A percentile compares a stretch with the other conserved stretches of the same genome.
Evolutionary conservation across 2,888 invertebrate species (phyloP).

Genomic region (Mechanitis messenoides): DNA sequence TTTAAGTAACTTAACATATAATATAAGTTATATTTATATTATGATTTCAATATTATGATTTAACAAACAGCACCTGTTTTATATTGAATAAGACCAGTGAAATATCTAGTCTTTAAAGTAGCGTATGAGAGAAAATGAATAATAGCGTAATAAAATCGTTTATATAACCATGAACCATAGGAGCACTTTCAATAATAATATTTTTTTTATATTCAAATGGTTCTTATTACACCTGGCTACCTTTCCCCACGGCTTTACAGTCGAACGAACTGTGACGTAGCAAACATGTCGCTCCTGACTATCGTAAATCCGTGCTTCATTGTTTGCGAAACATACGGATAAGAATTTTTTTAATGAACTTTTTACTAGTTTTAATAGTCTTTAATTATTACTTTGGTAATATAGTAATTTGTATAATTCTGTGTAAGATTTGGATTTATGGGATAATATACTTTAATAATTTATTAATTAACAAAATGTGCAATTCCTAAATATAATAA

Average conservation of each 20-base stretch:
- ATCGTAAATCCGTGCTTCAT: conserved; percentile 17
- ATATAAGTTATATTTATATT: too few species aligned
- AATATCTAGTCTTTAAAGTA: too few species aligned
- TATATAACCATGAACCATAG: conserved; percentile 7
- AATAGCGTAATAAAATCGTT: conserved; percentile 33
- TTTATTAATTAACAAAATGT: too few species aligned
- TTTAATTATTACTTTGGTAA: neutral
- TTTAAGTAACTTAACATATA: too few species aligned
- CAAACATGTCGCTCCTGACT: conserved; percentile 30
- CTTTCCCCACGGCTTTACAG: conserved; percentile 45
- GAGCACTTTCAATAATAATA: conserved; percentile 40
- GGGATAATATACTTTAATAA: too few species aligned
- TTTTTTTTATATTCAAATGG: conserved; percentile 37
- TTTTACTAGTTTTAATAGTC: neutral
- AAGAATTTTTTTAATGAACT: conserved; percentile 11
- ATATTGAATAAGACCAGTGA: too few species aligned
- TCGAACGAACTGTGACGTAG: conserved; percentile 36
- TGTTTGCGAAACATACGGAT: conserved; percentile 35
- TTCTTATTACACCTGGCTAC: conserved; percentile 44
- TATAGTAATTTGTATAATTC: too few species aligned
- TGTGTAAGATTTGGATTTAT: too few species aligned
- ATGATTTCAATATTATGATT: too few species aligned
- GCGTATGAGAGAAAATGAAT: too few species aligned
- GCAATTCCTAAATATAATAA: too few species aligned
- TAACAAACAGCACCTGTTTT: too few species aligned